phyloP scores from a whole-genome alignment of 2,797 vertebrate genomes.

The Enteromius fasciolatus region DNA sequence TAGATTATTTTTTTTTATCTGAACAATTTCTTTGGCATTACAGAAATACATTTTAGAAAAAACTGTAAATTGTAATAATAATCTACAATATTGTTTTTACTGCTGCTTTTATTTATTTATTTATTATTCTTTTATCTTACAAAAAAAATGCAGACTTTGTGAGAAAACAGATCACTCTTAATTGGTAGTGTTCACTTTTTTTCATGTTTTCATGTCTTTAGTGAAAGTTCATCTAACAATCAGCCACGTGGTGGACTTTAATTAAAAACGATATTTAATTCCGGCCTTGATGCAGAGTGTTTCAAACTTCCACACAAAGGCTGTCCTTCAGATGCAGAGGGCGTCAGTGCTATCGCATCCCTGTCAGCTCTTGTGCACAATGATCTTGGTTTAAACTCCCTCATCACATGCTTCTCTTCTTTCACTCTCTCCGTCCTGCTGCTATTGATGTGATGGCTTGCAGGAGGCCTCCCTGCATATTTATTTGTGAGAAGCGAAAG shows the following conservation, averaged over 20 bases:
- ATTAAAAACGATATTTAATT: slow-evolving; percentile 31
- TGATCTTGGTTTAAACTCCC: slow-evolving; percentile 37
- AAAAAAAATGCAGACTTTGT: neutral
- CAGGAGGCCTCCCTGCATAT: slow-evolving; percentile 38
- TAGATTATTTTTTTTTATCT: neutral
- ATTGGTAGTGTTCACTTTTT: neutral
- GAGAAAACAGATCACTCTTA: neutral
- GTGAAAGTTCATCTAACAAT: neutral
- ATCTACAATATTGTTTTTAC: neutral
- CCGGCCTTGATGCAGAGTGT: slow-evolving; percentile 3
- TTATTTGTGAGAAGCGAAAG: slow-evolving; percentile 45
- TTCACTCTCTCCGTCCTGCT: slow-evolving; percentile 8
- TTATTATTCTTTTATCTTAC: no score
- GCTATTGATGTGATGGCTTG: slow-evolving; percentile 27
- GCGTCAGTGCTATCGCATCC: slow-evolving; percentile 7
- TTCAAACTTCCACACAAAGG: slow-evolving; percentile 23
- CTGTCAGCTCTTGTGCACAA: slow-evolving; percentile 25
- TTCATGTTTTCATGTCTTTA: neutral
- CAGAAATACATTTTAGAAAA: neutral
- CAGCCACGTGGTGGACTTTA: neutral
- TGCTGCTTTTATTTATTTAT: neutral
- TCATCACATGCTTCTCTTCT: slow-evolving; percentile 15
- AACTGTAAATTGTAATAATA: neutral
- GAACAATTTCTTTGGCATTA: neutral
- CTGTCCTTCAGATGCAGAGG: slow-evolving; percentile 36